A percentile compares a stretch with the other conserved stretches of the same genome.
These are phyloP conservation scores for Bufo bufo DNA, from an alignment of 2,113 vertebrate species.

Conservation along the genomic window DNA sequence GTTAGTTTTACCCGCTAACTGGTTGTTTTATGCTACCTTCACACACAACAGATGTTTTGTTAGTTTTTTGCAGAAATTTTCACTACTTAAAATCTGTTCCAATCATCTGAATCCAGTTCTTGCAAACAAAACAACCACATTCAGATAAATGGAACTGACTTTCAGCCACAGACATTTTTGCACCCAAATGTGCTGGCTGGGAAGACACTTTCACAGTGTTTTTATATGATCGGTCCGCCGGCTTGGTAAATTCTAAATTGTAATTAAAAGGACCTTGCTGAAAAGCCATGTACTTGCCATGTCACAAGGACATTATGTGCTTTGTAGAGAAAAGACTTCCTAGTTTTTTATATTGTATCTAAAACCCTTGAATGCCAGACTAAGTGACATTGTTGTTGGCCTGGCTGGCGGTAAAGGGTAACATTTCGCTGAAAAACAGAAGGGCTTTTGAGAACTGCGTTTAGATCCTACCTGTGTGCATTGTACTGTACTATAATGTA, in stretches of 20 bases:
- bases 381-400: background rate
- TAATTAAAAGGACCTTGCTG: background rate
- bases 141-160: too few relatives aligned
- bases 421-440: slow-evolving; percentile 34
- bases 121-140: too few relatives aligned
- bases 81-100: too few relatives aligned
- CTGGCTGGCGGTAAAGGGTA: slow-evolving; percentile 37
- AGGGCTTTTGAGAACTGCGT: slow-evolving; percentile 55
- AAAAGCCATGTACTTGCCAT: slow-evolving; percentile 29
- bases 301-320: background rate
- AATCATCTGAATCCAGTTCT: too few relatives aligned
- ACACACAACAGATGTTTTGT: too few relatives aligned
- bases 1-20: background rate
- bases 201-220: background rate
- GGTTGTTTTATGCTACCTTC: too few relatives aligned
- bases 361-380: slow-evolving; percentile 38
- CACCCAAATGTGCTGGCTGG: too few relatives aligned
- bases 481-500: slow-evolving; percentile 54
- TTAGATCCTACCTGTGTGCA: slow-evolving; percentile 55
- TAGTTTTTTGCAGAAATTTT: too few relatives aligned
- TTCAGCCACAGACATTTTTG: too few relatives aligned
- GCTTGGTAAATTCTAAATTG: slow-evolving; percentile 3
- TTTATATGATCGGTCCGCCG: background rate
- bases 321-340: slow-evolving; percentile 12
- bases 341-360: slow-evolving; percentile 31